Evolutionary conservation across 2,888 invertebrate genomes (phyloP).

Genomic region (Synergus gifuensis): DNA sequence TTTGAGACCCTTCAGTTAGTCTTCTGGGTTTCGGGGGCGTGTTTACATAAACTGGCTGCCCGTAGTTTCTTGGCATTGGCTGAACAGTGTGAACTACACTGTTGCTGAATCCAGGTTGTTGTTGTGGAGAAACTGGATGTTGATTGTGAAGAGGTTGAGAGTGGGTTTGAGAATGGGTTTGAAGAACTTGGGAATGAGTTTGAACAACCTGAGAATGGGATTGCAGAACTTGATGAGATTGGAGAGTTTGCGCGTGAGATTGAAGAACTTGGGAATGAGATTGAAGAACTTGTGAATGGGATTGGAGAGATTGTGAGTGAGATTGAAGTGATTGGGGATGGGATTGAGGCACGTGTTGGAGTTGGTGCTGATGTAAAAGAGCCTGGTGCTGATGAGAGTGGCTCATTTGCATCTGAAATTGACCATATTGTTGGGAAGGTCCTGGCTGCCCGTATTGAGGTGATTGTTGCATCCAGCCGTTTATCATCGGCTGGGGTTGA

Average conservation of each 20-base stretch:
- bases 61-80: constrained; percentile 76
- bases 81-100: constrained; percentile 62
- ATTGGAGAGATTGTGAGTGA: not conserved
- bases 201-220: constrained; percentile 13
- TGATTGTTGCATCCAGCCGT: constrained; percentile 70
- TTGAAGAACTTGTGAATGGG: constrained; percentile 27
- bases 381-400: constrained; percentile 64
- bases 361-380: constrained; percentile 59
- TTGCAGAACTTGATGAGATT: constrained; percentile 9
- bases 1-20: constrained; percentile 83
- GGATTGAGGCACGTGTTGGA: constrained; percentile 10
- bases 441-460: constrained; percentile 63
- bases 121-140: constrained; percentile 47
- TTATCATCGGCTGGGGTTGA: constrained; percentile 64
- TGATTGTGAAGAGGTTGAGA: constrained; percentile 42
- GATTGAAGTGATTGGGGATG: constrained; percentile 45
- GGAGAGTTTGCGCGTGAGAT: constrained; percentile 8
- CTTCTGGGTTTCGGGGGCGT: constrained; percentile 93
- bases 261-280: constrained; percentile 25
- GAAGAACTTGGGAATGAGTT: constrained; percentile 15
- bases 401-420: constrained; percentile 58
- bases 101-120: constrained; percentile 48
- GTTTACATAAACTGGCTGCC: constrained; percentile 91
- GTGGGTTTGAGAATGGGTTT: not conserved
- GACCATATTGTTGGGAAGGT: constrained; percentile 55